Evolutionary conservation across 1,140 invertebrate genomes (phyloP), one percentile per base, ranked within the genome.

Genomic region (Hormaphis cornu): DNA sequence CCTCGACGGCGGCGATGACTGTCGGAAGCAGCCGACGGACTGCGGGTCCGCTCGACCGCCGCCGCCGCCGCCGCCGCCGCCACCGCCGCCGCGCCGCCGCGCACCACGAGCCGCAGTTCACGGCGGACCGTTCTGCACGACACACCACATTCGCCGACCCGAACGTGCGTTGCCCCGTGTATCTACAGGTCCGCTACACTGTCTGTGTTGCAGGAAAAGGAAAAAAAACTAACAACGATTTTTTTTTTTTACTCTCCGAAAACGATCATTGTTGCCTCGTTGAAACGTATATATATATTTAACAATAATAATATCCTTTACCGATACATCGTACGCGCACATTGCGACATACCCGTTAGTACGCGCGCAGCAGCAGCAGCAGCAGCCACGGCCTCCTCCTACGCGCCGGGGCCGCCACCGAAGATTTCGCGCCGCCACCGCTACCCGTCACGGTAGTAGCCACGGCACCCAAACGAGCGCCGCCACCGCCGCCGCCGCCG

Each of bases 391-490:
- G 50, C 14, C 50, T 24, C 7, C 10, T 2, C 48, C 22, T 22
- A 3, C 9, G 22, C 48, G 48, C 22, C 12, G 14, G 2, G 14
- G 18, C 16, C 53, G n/a, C 30, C 30, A 24, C 18, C 10, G 35
- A 16, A 24, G 6, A 42, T 46, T 46, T 58, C 33, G 33, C 54
- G 35, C 35, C 35, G 20, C 12, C 20, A 40, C 54, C 30, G 28
- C 52, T 54, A 54, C 28, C 35, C 54, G 35, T 40, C 54, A 7
- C 24, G 18, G 33, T 48, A 28, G 44, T 66, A 66, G 61, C 61
- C 61, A 66, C 61, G 61, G 61, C 61, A 66, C 44, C 61, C 61
- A 66, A 48, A 66, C 61, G 44, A 33, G n/a, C 42, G 42, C 61
- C 42, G 18, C 40, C 42, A 63, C 42, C 26, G 59, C 42, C n/a